Conservation (phyloP, 1,140 invertebrate species). For the Drosophila pandora region DNA sequence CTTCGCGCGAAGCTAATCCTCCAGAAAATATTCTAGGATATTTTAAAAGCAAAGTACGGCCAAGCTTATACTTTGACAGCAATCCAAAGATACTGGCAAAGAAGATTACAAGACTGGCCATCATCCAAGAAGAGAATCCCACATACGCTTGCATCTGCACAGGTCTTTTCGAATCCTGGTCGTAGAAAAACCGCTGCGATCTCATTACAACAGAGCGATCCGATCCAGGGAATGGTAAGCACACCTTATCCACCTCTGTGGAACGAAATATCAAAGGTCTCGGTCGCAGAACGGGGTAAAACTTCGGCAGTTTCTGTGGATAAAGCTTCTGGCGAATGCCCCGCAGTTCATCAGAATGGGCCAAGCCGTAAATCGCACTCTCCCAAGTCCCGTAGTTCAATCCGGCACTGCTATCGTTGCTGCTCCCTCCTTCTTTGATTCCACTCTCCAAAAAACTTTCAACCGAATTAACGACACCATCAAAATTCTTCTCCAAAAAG, state of each 20-base stretch:
- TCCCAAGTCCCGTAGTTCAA: conserved; percentile 93
- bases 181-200: conserved; percentile 90
- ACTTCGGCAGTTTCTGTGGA: conserved; percentile 86
- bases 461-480: conserved; percentile 90
- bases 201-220: conserved; percentile 92
- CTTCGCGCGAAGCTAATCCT: conserved; percentile 88
- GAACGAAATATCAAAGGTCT: conserved; percentile 87
- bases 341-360: conserved; percentile 87
- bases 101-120: conserved; percentile 84
- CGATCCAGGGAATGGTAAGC: conserved; percentile 90
- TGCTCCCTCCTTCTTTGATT: conserved; percentile 67
- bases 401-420: conserved; percentile 48
- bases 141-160: conserved; percentile 88
- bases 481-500: conserved; percentile 90
- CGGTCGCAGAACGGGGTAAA: conserved; percentile 86
- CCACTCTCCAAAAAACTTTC: conserved; percentile 88
- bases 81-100: conserved; percentile 87
- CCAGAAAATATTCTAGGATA: conserved; percentile 90
- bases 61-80: conserved; percentile 87
- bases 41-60: conserved; percentile 87
- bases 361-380: conserved; percentile 90
- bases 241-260: conserved; percentile 85
- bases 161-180: conserved; percentile 88
- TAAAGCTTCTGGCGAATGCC: conserved; percentile 87
- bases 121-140: conserved; percentile 82